A percentile compares a stretch with the other conserved stretches of the same genome.
Conservation (phyloP, 2,888 invertebrate species). For the Vanessa cardui region DNA sequence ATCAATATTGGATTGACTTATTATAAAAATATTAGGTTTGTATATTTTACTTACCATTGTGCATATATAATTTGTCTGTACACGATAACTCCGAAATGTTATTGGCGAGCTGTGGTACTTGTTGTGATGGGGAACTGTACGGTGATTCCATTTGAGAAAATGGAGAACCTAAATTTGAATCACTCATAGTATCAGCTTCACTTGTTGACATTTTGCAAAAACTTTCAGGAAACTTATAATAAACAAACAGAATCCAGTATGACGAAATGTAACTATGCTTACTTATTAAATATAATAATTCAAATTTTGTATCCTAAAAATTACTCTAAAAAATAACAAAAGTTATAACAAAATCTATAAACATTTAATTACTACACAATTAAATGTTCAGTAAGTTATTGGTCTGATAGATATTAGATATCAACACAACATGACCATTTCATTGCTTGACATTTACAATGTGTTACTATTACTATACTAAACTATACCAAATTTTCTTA, state of each 20-base stretch:
- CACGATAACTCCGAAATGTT: constrained; percentile 62
- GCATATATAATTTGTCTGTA: constrained; percentile 46
- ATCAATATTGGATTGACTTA: background rate
- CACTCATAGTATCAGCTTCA: constrained; percentile 63
- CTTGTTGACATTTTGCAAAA: constrained; percentile 51
- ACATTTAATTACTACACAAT: background rate
- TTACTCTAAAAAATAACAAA: background rate
- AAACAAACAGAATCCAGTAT: background rate
- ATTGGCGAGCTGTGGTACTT: constrained; percentile 64
- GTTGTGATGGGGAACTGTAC: constrained; percentile 67
- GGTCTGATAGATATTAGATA: background rate
- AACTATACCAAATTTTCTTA: background rate
- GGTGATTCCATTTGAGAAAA: constrained; percentile 58
- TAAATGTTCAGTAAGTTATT: no score
- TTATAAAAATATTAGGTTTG: background rate
- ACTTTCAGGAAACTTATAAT: background rate
- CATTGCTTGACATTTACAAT: background rate
- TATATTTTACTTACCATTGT: constrained; percentile 32
- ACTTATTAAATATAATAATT: no score
- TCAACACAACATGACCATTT: background rate
- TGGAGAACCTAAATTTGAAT: constrained; percentile 60
- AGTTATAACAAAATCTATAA: background rate
- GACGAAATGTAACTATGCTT: background rate
- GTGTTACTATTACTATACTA: constrained; percentile 1
- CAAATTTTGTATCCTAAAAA: background rate